phyloP scores from a whole-genome alignment of 2,888 invertebrate species.

The Pterostichus niger region DNA sequence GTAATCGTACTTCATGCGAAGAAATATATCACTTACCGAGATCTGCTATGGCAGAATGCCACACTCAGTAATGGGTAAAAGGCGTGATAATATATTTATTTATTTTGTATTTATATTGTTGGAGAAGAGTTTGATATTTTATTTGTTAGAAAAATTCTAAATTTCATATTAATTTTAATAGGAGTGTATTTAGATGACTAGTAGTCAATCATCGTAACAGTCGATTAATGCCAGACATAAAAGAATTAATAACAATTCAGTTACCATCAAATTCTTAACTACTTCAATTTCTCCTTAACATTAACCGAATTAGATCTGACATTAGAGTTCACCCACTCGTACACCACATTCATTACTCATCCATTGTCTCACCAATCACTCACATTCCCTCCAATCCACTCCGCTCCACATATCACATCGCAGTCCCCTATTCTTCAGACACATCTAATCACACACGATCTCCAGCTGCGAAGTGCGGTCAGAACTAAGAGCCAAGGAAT shows the following conservation, averaged over 20 bases:
- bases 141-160: too few species aligned
- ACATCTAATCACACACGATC: slow-evolving; percentile 3
- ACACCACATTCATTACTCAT: not conserved
- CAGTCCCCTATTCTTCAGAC: not conserved
- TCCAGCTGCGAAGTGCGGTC: slow-evolving; percentile 26
- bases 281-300: not conserved
- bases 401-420: not conserved
- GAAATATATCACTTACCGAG: too few species aligned
- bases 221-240: not conserved
- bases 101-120: too few species aligned
- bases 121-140: too few species aligned
- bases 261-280: not conserved
- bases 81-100: too few species aligned
- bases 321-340: not conserved
- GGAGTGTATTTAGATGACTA: too few species aligned
- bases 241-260: not conserved
- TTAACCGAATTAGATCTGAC: not conserved
- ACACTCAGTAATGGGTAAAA: too few species aligned
- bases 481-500: slow-evolving; percentile 13
- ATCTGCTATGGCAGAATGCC: too few species aligned
- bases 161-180: too few species aligned
- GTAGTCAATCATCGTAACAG: too few species aligned
- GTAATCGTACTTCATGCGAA: too few species aligned
- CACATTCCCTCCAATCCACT: slow-evolving; percentile 7
- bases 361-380: slow-evolving; percentile 12